These are phyloP conservation scores for Noctua janthe DNA, from an alignment of 2,888 invertebrate species.

Conservation along the genomic window DNA sequence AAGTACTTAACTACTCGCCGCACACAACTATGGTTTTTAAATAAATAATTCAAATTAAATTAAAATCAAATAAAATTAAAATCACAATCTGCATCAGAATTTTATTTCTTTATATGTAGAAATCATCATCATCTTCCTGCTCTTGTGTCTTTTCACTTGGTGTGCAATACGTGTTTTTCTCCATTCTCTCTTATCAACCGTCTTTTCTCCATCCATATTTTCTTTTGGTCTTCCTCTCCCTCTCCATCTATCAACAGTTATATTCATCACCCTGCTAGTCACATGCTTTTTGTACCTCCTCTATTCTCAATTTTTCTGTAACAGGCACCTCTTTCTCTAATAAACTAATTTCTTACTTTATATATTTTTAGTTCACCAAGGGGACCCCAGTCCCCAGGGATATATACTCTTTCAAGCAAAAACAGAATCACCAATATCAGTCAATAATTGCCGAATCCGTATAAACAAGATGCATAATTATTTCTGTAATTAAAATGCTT, in stretches of 20 bases:
- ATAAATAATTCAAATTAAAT: too few species aligned
- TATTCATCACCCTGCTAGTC: neutral
- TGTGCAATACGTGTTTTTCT: neutral
- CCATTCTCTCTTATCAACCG: neutral
- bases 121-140: neutral
- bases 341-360: neutral
- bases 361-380: neutral
- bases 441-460: neutral
- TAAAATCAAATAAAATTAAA: too few species aligned
- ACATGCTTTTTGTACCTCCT: neutral
- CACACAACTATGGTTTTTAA: too few species aligned
- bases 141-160: neutral
- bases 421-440: neutral
- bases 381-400: neutral
- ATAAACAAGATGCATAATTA: neutral
- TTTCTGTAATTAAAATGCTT: neutral
- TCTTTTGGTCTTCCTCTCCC: neutral
- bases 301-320: neutral
- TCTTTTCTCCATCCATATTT: neutral
- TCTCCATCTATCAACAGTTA: neutral
- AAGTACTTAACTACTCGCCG: too few species aligned
- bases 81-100: neutral
- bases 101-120: neutral
- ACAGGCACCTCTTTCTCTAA: neutral
- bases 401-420: neutral